Conservation (phyloP, 2,888 invertebrate species). For the Drosophila parthenogenetica region DNA sequence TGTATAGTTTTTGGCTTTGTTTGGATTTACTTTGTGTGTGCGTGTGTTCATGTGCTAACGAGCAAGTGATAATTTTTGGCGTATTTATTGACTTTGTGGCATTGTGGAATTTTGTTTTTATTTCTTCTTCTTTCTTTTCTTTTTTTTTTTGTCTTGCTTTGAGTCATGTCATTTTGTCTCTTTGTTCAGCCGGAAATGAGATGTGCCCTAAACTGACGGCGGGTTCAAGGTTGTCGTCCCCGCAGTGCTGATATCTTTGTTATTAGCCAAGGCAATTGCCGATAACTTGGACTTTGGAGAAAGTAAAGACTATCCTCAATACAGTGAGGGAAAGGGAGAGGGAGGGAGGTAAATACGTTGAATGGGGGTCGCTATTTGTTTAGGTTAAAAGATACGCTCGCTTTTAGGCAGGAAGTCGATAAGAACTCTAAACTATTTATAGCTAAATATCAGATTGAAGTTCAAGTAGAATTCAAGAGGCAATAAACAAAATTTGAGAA, state of each 20-base stretch:
- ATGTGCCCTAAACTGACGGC: slow-evolving; percentile 33
- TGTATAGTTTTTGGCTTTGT: slow-evolving; percentile 49
- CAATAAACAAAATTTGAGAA: not conserved
- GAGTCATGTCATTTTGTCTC: slow-evolving; percentile 38
- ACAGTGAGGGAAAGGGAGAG: not conserved
- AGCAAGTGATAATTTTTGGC: slow-evolving; percentile 77
- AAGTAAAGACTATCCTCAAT: slow-evolving; percentile 20
- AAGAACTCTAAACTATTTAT: slow-evolving; percentile 54
- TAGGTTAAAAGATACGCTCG: slow-evolving; percentile 38
- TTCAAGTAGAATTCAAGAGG: slow-evolving; percentile 18
- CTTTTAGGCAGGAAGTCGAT: slow-evolving; percentile 52
- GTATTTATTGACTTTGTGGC: slow-evolving; percentile 77
- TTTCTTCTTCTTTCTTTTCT: slow-evolving; percentile 32
- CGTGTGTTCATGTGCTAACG: slow-evolving; percentile 56
- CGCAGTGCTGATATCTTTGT: slow-evolving; percentile 68
- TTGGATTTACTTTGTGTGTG: slow-evolving; percentile 31
- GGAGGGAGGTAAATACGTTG: not conserved
- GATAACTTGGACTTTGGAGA: slow-evolving; percentile 34
- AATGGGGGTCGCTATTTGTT: slow-evolving; percentile 41
- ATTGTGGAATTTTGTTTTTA: slow-evolving; percentile 47
- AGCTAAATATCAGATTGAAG: slow-evolving; percentile 33
- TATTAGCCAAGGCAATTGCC: slow-evolving; percentile 56
- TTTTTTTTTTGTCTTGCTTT: slow-evolving; percentile 11
- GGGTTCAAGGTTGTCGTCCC: slow-evolving; percentile 64
- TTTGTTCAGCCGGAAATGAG: slow-evolving; percentile 71